Percentiles rank a stretch among this genome's conserved stretches.
These are phyloP conservation scores for Podabrus alpinus DNA, from an alignment of 2,888 invertebrate species.

Conservation along the genomic window DNA sequence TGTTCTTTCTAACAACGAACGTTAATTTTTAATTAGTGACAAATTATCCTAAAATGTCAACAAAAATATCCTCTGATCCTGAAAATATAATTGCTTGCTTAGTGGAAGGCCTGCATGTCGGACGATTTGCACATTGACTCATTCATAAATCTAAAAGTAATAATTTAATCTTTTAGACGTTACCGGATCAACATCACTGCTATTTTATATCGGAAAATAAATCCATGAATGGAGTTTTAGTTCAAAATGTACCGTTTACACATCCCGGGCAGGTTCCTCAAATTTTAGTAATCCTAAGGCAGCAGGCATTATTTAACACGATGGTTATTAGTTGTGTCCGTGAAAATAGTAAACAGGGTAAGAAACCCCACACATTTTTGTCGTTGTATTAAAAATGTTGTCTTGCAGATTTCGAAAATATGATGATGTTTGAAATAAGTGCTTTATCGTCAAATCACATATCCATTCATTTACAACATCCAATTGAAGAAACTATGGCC, in stretches of 20 bases:
- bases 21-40: too few relatives aligned
- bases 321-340: conserved; percentile 88
- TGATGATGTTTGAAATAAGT: conserved; percentile 90
- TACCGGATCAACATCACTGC: conserved; percentile 93
- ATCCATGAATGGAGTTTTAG: conserved; percentile 74
- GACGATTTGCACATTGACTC: neutral
- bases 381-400: conserved; percentile 7
- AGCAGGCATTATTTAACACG: conserved; percentile 91
- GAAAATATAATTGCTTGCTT: neutral
- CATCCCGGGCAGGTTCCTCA: conserved; percentile 91
- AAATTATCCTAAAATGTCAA: too few relatives aligned
- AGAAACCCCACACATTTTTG: neutral
- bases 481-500: conserved; percentile 88
- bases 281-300: conserved; percentile 81
- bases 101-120: neutral
- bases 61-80: neutral
- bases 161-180: conserved; percentile 62
- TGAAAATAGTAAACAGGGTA: conserved; percentile 78
- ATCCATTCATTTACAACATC: conserved; percentile 90
- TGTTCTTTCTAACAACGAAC: too few relatives aligned
- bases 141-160: neutral
- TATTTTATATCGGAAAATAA: conserved; percentile 89
- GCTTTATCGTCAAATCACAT: conserved; percentile 89
- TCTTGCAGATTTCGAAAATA: conserved; percentile 68
- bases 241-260: conserved; percentile 86